Evolutionary conservation across 2,797 vertebrate genomes (phyloP).

Genomic region (Notoglanidium macrostoma): DNA sequence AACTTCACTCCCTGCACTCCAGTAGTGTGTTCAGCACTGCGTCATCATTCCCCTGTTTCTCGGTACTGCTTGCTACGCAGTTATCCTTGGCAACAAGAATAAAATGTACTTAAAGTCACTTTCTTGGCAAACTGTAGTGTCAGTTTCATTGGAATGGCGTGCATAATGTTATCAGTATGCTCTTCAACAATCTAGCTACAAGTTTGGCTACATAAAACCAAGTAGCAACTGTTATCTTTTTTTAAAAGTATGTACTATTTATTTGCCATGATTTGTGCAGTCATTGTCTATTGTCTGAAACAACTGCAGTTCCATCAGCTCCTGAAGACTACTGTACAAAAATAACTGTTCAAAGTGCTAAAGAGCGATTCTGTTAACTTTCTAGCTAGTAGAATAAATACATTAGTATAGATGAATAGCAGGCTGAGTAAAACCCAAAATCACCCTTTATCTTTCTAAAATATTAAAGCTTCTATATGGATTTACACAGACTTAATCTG

Average conservation of each 20-base stretch:
- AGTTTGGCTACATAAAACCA: not conserved
- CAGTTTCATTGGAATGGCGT: not conserved
- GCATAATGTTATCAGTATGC: not conserved
- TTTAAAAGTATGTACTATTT: not conserved
- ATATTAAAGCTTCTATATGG: not conserved
- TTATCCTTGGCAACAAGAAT: not conserved
- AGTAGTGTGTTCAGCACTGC: not conserved
- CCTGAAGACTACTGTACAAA: not conserved
- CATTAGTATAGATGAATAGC: not conserved
- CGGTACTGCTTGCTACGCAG: not conserved
- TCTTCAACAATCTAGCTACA: not conserved
- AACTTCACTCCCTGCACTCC: not conserved
- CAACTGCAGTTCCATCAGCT: not conserved
- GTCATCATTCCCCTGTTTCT: not conserved
- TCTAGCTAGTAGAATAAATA: not conserved
- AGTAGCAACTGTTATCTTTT: not conserved
- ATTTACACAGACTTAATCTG: not conserved
- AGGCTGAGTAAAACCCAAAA: not conserved
- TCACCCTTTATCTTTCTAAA: not conserved
- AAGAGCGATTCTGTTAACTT: not conserved
- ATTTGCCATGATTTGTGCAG: not conserved
- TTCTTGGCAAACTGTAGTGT: not conserved
- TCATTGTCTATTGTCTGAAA: not conserved
- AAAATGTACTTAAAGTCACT: not conserved
- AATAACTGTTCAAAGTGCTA: not conserved